Conservation (phyloP, 2,888 invertebrate species). For the Steinernema hermaphroditum region DNA sequence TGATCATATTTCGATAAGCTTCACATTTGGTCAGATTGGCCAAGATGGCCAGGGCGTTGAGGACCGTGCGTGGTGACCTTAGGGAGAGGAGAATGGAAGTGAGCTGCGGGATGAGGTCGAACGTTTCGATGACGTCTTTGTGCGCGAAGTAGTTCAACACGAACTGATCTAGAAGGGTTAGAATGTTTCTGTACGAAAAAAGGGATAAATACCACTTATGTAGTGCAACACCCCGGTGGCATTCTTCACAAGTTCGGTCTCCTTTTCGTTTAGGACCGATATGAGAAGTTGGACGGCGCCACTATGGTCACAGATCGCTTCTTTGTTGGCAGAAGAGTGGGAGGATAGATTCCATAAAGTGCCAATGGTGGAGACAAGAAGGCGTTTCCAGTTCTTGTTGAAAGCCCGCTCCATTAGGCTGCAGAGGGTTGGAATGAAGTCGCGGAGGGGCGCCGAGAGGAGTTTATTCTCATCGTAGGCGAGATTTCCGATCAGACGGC, state of each 20-base stretch:
- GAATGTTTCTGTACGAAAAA: too few relatives aligned
- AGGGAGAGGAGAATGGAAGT: not conserved
- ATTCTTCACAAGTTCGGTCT: not conserved
- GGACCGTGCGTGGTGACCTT: not conserved
- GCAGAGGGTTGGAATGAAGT: not conserved
- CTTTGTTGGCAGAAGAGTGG: not conserved
- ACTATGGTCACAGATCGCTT: not conserved
- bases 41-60: not conserved
- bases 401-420: not conserved
- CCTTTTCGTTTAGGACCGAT: not conserved
- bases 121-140: not conserved
- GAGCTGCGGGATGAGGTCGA: conserved; percentile 10
- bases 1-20: not conserved
- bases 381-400: not conserved
- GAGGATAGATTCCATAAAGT: not conserved
- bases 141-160: not conserved
- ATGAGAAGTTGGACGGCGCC: not conserved
- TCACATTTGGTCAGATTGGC: not conserved
- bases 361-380: not conserved
- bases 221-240: conserved; percentile 6
- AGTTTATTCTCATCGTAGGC: not conserved
- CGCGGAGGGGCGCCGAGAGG: not conserved
- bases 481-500: not conserved
- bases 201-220: not conserved
- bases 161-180: not conserved